Evolutionary conservation across 2,113 vertebrate genomes (phyloP), one percentile per base, ranked within the genome.

Genomic region (Aspidoscelis tigris): DNA sequence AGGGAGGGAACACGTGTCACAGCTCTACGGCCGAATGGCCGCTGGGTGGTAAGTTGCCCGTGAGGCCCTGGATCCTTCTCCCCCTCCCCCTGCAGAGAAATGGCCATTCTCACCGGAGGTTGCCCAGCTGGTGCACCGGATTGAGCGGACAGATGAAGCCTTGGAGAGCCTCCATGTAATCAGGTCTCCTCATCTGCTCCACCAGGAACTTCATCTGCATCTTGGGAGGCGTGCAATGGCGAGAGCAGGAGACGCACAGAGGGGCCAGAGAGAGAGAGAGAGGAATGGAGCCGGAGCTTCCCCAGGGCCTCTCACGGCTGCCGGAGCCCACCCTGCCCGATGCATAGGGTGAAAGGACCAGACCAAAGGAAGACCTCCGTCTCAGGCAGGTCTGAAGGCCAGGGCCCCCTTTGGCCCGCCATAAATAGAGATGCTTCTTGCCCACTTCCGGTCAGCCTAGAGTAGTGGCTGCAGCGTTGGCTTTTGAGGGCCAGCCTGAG

Each of bases 151-250:
- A 97, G 50, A 97, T 94, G 0, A 97, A 96, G 24, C 96, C 96
- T 73, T 97, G 96, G 47, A 97, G 93, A 8, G 96, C 96, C 79
- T 97, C 96, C 95, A 96, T 96, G 87, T 96, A 97, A 81, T 97
- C 96, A 9, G 96, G 96, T 6, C 96, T 93, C 53, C 95, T 96
- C 96, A 97, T 97, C 88, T 97, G 96, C 82, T 97, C 96, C 80
- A 96, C 96, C 90, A 97, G 90, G 90, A 97, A 97, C 93, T 96
- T 97, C 96, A 97, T 97, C 94, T 97, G 96, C 41, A 95, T 95
- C 96, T 97, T 84, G 83, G 81, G 53, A 53, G 88, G 43, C 43
- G 3, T 7, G 55, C 55, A 58, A 58, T 7, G 71, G 11, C 5
- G 7, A 26, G 20, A 50, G 14, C 44, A 33, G n/a, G 50, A 53